phyloP scores from a whole-genome alignment of 2,888 invertebrate species.

The Merodon equestris region DNA sequence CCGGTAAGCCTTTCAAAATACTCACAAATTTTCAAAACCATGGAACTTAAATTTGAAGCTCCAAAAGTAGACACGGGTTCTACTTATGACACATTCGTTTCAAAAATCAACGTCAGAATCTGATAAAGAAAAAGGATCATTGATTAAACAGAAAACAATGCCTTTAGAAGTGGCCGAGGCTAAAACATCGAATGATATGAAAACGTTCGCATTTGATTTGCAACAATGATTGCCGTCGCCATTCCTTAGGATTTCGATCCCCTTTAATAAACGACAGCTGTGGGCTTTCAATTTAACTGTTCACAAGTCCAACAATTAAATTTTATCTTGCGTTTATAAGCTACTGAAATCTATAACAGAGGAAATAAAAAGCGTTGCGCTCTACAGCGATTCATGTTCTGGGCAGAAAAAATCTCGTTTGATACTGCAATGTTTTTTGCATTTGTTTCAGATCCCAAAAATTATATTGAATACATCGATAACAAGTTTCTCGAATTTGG shows the following conservation, averaged over 20 bases:
- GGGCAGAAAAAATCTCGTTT: slow-evolving; percentile 53
- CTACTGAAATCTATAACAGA: slow-evolving; percentile 39
- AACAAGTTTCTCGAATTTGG: slow-evolving; percentile 53
- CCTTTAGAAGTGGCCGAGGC: slow-evolving; percentile 27
- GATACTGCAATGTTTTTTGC: slow-evolving; percentile 54
- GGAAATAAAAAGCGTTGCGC: slow-evolving; percentile 37
- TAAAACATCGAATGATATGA: slow-evolving; percentile 1
- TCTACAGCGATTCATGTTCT: no score
- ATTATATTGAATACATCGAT: slow-evolving; percentile 32
- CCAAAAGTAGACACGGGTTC: slow-evolving; percentile 18
- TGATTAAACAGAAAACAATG: slow-evolving; percentile 8
- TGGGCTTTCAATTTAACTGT: slow-evolving; percentile 36
- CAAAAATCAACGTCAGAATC: slow-evolving; percentile 6
- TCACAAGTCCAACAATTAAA: slow-evolving; percentile 27
- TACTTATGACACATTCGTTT: slow-evolving; percentile 12
- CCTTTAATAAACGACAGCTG: slow-evolving; percentile 24
- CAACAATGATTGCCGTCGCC: slow-evolving; percentile 54
- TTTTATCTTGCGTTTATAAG: slow-evolving; percentile 52
- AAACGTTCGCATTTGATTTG: slow-evolving; percentile 46
- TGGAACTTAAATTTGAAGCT: slow-evolving; percentile 56
- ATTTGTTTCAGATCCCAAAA: slow-evolving; percentile 39
- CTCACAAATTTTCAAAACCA: slow-evolving; percentile 46
- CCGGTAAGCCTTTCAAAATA: slow-evolving; percentile 52
- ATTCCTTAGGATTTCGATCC: slow-evolving; percentile 31
- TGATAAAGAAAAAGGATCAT: slow-evolving; percentile 2